Percentiles rank a stretch among this genome's conserved stretches.
Conservation (phyloP, 2,888 invertebrate species). For the Alsophila aescularia region DNA sequence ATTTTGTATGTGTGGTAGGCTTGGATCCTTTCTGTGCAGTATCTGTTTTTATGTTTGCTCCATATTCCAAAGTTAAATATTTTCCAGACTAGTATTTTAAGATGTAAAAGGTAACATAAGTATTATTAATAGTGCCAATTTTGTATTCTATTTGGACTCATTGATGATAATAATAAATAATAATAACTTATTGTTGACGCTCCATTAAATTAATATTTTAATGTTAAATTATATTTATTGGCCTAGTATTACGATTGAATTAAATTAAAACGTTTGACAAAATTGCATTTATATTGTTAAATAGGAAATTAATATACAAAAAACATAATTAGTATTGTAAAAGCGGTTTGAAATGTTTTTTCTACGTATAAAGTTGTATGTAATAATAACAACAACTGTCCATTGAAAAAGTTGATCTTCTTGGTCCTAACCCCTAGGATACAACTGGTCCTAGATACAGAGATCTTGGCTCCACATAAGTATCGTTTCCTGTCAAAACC, state of each 20-base stretch:
- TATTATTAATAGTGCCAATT: conserved; percentile 42
- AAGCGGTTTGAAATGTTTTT: background rate
- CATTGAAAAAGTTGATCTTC: background rate
- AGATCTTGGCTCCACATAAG: too few species aligned
- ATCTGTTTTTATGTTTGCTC: background rate
- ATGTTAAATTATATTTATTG: conserved; percentile 21
- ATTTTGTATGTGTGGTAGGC: too few species aligned
- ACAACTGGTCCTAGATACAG: too few species aligned
- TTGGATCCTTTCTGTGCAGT: too few species aligned
- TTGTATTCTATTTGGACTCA: conserved; percentile 25
- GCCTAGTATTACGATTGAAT: conserved; percentile 11
- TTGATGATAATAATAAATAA: conserved; percentile 9
- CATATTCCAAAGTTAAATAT: background rate
- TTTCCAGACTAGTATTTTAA: conserved; percentile 6
- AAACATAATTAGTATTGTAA: background rate
- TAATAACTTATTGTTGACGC: conserved; percentile 7
- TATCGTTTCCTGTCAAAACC: background rate
- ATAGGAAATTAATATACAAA: background rate
- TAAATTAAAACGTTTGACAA: conserved; percentile 7
- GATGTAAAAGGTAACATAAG: conserved; percentile 15
- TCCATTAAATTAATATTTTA: conserved; percentile 10
- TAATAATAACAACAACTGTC: background rate
- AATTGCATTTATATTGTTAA: conserved; percentile 17
- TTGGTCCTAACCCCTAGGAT: too few species aligned
- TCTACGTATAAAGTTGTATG: background rate